Evolutionary conservation across 2,113 vertebrate genomes (phyloP).

Genomic region (Scopus umbretta): DNA sequence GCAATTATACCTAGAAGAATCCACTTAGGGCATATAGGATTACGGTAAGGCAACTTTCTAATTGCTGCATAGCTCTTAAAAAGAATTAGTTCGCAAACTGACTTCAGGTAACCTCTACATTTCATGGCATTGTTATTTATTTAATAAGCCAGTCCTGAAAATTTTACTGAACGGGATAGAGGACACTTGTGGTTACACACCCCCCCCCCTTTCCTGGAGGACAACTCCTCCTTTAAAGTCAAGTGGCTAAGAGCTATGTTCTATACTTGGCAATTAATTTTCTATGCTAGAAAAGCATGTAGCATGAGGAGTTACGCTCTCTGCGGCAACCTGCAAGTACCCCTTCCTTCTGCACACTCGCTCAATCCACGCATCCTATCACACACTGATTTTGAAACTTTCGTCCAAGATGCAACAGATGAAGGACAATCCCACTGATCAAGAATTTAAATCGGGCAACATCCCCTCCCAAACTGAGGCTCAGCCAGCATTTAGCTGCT

Average conservation of each 20-base stretch:
- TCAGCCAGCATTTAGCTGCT: neutral
- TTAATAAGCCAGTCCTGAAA: neutral
- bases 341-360: neutral
- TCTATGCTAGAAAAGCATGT: neutral
- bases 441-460: neutral
- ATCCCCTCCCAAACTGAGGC: neutral
- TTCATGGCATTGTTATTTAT: neutral
- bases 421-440: neutral
- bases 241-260: neutral
- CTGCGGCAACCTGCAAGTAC: neutral
- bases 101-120: neutral
- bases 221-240: neutral
- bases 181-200: neutral
- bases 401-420: neutral
- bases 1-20: conserved; percentile 3
- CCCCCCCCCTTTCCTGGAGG: rapidly evolving
- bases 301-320: neutral
- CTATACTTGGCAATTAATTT: neutral
- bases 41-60: neutral
- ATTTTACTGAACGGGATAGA: neutral
- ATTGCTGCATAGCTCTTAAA: neutral
- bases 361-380: neutral
- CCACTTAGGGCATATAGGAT: neutral
- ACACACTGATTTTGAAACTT: neutral
- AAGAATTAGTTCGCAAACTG: neutral